Percentiles rank a stretch among this genome's conserved stretches.
phyloP scores from a whole-genome alignment of 2,888 invertebrate species.

The Erebia palarica region DNA sequence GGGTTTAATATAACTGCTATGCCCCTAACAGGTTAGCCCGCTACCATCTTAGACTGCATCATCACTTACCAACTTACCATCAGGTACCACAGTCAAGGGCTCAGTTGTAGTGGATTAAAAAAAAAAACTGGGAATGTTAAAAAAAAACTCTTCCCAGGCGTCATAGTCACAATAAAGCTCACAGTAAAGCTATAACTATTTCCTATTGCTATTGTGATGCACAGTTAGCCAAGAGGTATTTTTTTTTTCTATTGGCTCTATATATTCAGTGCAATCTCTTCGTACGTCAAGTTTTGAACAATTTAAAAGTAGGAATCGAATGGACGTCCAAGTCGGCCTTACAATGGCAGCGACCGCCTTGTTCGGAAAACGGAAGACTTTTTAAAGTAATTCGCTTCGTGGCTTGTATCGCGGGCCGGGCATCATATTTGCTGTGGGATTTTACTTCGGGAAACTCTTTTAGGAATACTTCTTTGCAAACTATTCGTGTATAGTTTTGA shows the following conservation, averaged over 20 bases:
- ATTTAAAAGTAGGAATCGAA: conserved; percentile 56
- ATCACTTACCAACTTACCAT: no score
- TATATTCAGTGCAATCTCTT: not conserved
- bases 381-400: conserved; percentile 40
- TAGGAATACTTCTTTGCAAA: not conserved
- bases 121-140: no score
- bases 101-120: no score
- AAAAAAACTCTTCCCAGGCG: no score
- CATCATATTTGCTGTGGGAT: conserved; percentile 33
- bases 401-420: conserved; percentile 38
- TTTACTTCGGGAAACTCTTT: conserved; percentile 15
- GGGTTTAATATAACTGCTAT: no score
- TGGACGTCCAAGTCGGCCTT: conserved; percentile 52
- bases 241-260: not conserved
- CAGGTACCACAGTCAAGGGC: no score
- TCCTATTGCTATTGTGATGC: no score
- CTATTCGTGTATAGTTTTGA: not conserved
- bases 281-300: conserved; percentile 47
- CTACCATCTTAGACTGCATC: no score
- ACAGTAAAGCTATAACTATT: no score
- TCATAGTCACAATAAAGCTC: no score
- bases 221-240: no score
- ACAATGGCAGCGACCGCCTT: conserved; percentile 44
- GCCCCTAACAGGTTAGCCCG: no score
- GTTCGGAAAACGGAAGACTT: conserved; percentile 42